phyloP scores from a whole-genome alignment of 2,113 vertebrate genomes.

The Actenoides hombroni region DNA sequence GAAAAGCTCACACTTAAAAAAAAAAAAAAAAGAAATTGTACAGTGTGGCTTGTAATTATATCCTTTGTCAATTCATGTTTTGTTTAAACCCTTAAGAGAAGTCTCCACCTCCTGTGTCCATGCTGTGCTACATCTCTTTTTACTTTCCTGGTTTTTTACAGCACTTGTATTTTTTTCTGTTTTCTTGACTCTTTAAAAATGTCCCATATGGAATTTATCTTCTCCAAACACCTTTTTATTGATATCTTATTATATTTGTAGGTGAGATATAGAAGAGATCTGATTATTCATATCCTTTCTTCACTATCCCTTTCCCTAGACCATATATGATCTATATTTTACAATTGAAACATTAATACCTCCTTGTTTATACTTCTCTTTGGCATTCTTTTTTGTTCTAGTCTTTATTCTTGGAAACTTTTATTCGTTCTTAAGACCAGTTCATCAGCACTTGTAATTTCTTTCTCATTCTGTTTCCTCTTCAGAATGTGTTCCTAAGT shows the following conservation, averaged over 20 bases:
- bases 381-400: neutral
- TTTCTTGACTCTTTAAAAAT: neutral
- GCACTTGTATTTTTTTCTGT: neutral
- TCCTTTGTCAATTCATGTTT: neutral
- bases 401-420: neutral
- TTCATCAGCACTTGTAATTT: neutral
- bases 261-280: neutral
- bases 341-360: neutral
- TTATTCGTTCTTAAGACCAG: neutral
- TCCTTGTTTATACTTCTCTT: neutral
- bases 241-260: neutral
- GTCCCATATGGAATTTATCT: neutral
- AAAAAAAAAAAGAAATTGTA: neutral
- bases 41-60: neutral
- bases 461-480: neutral
- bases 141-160: neutral
- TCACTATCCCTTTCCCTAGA: neutral
- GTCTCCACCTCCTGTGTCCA: accelerated
- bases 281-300: neutral
- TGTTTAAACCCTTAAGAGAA: neutral
- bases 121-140: neutral
- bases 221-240: neutral
- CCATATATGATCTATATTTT: neutral
- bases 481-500: neutral
- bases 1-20: neutral